Conservation (phyloP, 2,797 vertebrate species). For the Orientallactaga sibirica region DNA sequence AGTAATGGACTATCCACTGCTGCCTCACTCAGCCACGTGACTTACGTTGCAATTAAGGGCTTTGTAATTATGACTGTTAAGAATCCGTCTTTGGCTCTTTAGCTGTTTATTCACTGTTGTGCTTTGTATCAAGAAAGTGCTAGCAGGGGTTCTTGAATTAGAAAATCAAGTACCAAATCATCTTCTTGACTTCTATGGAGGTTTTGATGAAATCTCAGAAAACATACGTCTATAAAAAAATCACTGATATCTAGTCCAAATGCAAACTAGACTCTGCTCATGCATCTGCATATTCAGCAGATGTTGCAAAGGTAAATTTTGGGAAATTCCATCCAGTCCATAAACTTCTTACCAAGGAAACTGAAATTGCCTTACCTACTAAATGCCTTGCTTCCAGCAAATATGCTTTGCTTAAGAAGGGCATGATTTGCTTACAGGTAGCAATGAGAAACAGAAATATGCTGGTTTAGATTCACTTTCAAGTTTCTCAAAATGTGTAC, state of each 20-base stretch:
- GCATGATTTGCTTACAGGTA: background rate
- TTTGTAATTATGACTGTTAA: background rate
- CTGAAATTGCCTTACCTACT: background rate
- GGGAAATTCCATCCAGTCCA: background rate
- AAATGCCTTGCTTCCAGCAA: background rate
- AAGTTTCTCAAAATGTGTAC: background rate
- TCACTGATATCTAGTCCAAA: background rate
- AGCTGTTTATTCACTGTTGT: constrained; percentile 12
- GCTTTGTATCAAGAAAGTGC: constrained; percentile 16
- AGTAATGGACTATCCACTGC: background rate
- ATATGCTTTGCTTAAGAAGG: background rate
- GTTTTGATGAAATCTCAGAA: constrained; percentile 41
- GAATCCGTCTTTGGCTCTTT: background rate
- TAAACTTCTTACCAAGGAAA: background rate
- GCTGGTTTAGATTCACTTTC: background rate
- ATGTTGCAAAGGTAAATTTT: background rate
- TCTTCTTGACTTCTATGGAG: background rate
- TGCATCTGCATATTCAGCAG: background rate
- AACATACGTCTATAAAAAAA: background rate
- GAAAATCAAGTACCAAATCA: background rate
- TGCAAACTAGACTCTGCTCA: background rate
- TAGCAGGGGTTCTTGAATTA: background rate
- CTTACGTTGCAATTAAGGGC: constrained; percentile 4
- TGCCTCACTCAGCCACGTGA: background rate
- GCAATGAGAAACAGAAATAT: background rate